Evolutionary conservation across 2,888 invertebrate species (phyloP), one percentile per base, ranked within the genome.

Genomic region (Troides oblongomaculatus): DNA sequence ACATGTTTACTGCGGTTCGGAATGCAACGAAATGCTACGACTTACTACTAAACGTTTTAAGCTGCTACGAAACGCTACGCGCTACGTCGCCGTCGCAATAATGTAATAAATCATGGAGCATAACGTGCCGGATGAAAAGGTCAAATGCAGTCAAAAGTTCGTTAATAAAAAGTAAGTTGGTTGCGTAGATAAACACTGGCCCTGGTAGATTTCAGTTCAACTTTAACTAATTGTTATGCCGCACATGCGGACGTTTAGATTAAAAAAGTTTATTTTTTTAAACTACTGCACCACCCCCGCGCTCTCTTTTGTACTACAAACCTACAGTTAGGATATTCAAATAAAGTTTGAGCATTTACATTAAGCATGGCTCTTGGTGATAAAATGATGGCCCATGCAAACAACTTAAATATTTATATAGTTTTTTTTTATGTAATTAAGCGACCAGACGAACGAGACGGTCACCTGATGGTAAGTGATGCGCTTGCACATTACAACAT

Each of bases 211-310:
- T 8, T 14, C 36, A 66, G 66, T 66, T 50, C 60, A 60, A 66
- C 66, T 66, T 53, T 53, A 60, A 21, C 53, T 60, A 66, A 66
- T 66, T 66, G 66, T 66, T 66, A 53, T 60, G 46, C 65, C 43
- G 66, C 66, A 60, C 60, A 60, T 36, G 60, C 60, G 66, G 18
- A 36, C 60, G 50, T 46, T 66, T 50, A 66, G 53, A 66, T 66
- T 66, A 53, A 66, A 66, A 66, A 66, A 66, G 66, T 66, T 66
- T 53, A 53, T 60, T 66, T 66, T 56, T 65, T 65, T 53, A 65
- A 65, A 65, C 46, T 59, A 46, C 43, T 56, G 21, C 56, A 21
- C 56, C n/a, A n/a, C n/a, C 7, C 7, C 56, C 58, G 46, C 25
- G 18, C 65, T 59, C 57, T 5, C 18, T 59, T 25, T n/a, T 25